Evolutionary conservation across 2,797 vertebrate species (phyloP).

Genomic region (Percopsis omiscomaycus): DNA sequence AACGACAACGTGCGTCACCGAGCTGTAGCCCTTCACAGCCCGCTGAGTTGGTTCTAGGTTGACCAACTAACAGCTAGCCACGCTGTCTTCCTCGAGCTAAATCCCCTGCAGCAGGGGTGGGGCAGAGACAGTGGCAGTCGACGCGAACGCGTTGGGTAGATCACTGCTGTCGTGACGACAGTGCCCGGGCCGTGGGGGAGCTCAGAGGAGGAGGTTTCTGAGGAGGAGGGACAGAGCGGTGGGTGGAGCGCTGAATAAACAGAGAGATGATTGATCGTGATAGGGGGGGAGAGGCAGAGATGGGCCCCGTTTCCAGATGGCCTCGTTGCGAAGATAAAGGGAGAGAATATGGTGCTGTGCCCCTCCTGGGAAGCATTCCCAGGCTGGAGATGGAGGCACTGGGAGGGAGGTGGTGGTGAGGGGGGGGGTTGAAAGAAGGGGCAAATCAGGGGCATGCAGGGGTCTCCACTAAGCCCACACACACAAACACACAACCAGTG

Average conservation of each 20-base stretch:
- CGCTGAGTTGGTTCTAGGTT: background rate
- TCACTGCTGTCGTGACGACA: too few species aligned
- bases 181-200: too few species aligned
- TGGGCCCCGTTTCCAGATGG: slow-evolving; percentile 66
- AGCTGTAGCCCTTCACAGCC: background rate
- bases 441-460: slow-evolving; percentile 55
- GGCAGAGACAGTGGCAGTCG: slow-evolving; percentile 23
- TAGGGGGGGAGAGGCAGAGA: slow-evolving; percentile 58
- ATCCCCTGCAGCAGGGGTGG: slow-evolving; percentile 1
- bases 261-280: slow-evolving; percentile 64
- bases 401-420: background rate
- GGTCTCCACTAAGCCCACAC: slow-evolving; percentile 24
- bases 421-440: slow-evolving; percentile 42
- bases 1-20: background rate
- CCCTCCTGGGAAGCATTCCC: slow-evolving; percentile 52
- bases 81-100: slow-evolving; percentile 18
- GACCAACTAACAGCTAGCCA: background rate
- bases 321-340: slow-evolving; percentile 59
- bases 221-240: slow-evolving; percentile 38
- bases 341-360: slow-evolving; percentile 36
- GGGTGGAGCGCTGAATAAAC: slow-evolving; percentile 60
- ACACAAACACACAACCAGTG: slow-evolving; percentile 22
- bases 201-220: background rate
- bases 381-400: slow-evolving; percentile 33
- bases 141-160: too few species aligned